phyloP scores from a whole-genome alignment of 1,140 invertebrate genomes.

The Drosophila oshimai region DNA sequence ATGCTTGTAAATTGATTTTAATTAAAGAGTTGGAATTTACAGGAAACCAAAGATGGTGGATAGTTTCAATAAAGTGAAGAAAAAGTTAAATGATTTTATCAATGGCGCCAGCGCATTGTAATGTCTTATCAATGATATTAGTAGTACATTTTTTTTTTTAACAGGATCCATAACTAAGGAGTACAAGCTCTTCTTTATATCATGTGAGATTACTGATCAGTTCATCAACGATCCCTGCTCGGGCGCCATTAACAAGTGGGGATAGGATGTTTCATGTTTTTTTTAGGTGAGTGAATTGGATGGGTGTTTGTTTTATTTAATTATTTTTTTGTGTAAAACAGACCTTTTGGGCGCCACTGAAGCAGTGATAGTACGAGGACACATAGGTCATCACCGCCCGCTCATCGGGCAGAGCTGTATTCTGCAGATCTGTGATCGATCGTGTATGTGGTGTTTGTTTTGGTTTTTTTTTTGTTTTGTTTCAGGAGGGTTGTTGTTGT shows the following conservation, averaged over 20 bases:
- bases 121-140: no score
- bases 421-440: conserved; percentile 93
- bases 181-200: no score
- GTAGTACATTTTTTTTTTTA: no score
- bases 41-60: no score
- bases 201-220: no score
- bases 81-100: no score
- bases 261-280: background rate
- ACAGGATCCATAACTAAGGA: no score
- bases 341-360: conserved; percentile 99
- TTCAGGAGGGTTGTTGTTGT: conserved; percentile 31
- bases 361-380: conserved; percentile 99
- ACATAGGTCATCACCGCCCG: conserved; percentile 99
- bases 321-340: conserved; percentile 59
- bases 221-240: background rate
- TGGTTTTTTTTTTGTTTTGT: conserved; percentile 19
- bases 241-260: background rate
- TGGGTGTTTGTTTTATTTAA: no score
- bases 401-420: conserved; percentile 99
- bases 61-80: no score
- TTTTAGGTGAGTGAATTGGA: background rate
- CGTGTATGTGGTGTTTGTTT: conserved; percentile 25
- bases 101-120: no score
- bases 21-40: no score
- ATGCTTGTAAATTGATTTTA: no score